Percentiles rank a stretch among this genome's conserved stretches.
These are phyloP conservation scores for Tryphoninae sp. DNA, from an alignment of 2,888 invertebrate genomes.

Conservation along the genomic window DNA sequence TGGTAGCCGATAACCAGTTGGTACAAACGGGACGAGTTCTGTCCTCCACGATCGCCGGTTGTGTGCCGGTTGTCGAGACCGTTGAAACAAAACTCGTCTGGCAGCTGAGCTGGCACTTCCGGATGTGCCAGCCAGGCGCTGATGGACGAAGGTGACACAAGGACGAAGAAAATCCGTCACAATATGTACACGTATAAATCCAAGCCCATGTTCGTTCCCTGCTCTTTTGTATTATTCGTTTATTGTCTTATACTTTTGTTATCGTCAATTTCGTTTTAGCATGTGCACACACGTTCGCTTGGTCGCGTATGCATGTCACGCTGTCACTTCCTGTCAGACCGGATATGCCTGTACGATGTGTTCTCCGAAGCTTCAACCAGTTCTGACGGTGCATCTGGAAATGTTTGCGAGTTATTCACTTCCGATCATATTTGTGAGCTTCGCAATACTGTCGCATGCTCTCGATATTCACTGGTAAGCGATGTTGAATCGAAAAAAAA, in stretches of 20 bases:
- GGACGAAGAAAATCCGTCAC: too few species aligned
- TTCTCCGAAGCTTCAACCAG: conserved; percentile 69
- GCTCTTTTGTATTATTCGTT: conserved; percentile 42
- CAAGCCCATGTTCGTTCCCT: neutral
- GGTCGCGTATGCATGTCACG: conserved; percentile 72
- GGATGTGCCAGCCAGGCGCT: too few species aligned
- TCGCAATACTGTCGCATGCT: conserved; percentile 72
- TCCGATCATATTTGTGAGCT: conserved; percentile 71
- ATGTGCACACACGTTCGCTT: conserved; percentile 74
- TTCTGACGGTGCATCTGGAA: conserved; percentile 51
- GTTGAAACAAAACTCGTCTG: too few species aligned
- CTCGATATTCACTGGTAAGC: conserved; percentile 73
- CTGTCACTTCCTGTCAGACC: conserved; percentile 47
- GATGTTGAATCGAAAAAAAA: conserved; percentile 62
- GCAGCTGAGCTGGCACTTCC: too few species aligned
- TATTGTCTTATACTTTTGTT: conserved; percentile 65
- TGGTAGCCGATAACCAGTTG: too few species aligned
- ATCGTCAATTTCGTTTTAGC: conserved; percentile 74
- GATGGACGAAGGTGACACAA: too few species aligned
- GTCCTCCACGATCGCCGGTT: too few species aligned
- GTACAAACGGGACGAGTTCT: too few species aligned
- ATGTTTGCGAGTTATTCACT: conserved; percentile 56
- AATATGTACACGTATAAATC: neutral
- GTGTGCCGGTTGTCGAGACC: too few species aligned
- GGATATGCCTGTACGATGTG: conserved; percentile 72